Percentiles rank a stretch among this genome's conserved stretches.
Evolutionary conservation across 1,140 invertebrate species (phyloP).

Genomic region (Drosophila ogumai): DNA sequence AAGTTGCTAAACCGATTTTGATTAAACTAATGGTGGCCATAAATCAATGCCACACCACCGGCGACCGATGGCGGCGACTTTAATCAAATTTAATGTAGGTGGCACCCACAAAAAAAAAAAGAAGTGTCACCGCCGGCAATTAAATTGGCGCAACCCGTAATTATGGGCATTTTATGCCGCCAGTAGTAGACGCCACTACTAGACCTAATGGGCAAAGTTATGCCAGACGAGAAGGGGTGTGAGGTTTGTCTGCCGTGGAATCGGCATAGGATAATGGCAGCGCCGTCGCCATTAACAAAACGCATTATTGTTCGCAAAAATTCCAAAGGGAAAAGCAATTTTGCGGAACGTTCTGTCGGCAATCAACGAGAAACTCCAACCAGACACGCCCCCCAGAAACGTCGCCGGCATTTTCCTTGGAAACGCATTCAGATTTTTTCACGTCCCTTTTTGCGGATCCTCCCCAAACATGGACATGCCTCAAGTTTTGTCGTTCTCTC

Average conservation of each 20-base stretch:
- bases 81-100: conserved; percentile 65
- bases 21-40: conserved; percentile 72
- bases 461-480: conserved; percentile 9
- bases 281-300: conserved; percentile 64
- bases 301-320: conserved; percentile 71
- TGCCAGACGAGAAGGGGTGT: conserved; percentile 2
- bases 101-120: conserved; percentile 26
- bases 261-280: conserved; percentile 44
- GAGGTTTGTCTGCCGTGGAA: conserved; percentile 35
- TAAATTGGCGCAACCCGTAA: conserved; percentile 49
- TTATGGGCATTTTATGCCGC: conserved; percentile 42
- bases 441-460: conserved; percentile 29
- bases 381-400: conserved; percentile 43
- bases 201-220: conserved; percentile 37
- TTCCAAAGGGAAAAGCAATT: conserved; percentile 40
- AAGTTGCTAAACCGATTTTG: conserved; percentile 52
- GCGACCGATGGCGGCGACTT: conserved; percentile 32
- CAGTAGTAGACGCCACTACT: conserved; percentile 5
- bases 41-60: conserved; percentile 44
- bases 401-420: conserved; percentile 34
- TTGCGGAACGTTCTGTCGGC: conserved; percentile 27
- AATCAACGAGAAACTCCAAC: conserved; percentile 59
- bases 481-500: not conserved
- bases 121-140: conserved; percentile 30
- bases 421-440: conserved; percentile 49